Evolutionary conservation across 2,888 invertebrate species (phyloP).

Genomic region (Harpalus rufipes): DNA sequence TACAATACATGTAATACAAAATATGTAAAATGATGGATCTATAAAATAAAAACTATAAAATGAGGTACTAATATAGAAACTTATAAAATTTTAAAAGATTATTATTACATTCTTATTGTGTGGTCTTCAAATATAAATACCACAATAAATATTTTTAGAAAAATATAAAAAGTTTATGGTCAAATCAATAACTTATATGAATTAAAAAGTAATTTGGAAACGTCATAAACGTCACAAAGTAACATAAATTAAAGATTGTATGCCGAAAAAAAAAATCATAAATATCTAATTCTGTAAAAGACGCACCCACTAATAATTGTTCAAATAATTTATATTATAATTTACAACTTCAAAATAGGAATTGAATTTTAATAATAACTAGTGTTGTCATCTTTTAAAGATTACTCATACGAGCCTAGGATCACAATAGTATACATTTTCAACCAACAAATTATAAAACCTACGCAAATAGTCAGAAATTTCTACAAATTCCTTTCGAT

Average conservation of each 20-base stretch:
- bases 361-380: conserved; percentile 43
- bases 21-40: no score
- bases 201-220: conserved; percentile 65
- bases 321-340: conserved; percentile 56
- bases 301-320: conserved; percentile 58
- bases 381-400: conserved; percentile 16
- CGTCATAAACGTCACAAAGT: conserved; percentile 57
- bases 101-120: not conserved
- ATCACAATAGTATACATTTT: no score
- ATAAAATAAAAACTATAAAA: no score
- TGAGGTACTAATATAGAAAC: no score
- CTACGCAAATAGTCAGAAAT: no score
- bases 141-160: not conserved
- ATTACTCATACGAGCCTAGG: no score
- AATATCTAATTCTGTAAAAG: conserved; percentile 16
- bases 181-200: conserved; percentile 60
- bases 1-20: no score
- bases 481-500: no score
- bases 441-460: no score
- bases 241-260: conserved; percentile 55
- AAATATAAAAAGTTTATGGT: not conserved
- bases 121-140: not conserved
- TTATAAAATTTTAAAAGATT: no score
- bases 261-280: conserved; percentile 36
- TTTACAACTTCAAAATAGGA: conserved; percentile 52